phyloP scores from a whole-genome alignment of 2,113 vertebrate species.

The Corythaeola cristata region DNA sequence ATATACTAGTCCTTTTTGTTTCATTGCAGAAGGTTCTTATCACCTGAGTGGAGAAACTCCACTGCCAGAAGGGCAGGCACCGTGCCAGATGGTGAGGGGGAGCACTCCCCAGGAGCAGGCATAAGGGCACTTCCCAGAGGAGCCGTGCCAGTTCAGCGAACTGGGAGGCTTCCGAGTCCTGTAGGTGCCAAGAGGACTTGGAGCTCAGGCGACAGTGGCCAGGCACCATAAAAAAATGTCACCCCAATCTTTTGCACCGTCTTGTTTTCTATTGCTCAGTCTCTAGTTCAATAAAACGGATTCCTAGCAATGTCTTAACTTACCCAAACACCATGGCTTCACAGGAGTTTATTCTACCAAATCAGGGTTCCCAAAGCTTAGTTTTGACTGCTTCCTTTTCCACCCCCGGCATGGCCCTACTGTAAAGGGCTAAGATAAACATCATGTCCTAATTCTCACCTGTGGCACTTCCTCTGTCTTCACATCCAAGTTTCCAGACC shows the following conservation, averaged over 20 bases:
- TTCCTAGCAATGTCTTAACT: background rate
- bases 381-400: background rate
- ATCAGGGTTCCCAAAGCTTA: background rate
- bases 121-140: background rate
- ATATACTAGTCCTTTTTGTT: background rate
- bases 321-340: background rate
- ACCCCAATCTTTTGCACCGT: fast-evolving
- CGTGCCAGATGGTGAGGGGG: fast-evolving
- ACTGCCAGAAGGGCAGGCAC: background rate
- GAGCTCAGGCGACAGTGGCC: background rate
- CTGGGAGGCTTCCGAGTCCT: background rate
- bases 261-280: background rate
- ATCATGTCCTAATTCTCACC: background rate
- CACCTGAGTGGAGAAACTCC: background rate
- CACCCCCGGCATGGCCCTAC: background rate
- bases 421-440: background rate
- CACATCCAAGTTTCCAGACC: background rate
- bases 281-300: background rate
- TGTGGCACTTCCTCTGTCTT: background rate
- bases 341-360: background rate
- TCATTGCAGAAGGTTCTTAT: background rate
- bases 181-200: background rate
- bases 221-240: background rate
- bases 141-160: background rate
- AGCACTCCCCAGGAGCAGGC: background rate